These are phyloP conservation scores for Catharus ustulatus DNA, from an alignment of 2,797 vertebrate species.

Conservation along the genomic window DNA sequence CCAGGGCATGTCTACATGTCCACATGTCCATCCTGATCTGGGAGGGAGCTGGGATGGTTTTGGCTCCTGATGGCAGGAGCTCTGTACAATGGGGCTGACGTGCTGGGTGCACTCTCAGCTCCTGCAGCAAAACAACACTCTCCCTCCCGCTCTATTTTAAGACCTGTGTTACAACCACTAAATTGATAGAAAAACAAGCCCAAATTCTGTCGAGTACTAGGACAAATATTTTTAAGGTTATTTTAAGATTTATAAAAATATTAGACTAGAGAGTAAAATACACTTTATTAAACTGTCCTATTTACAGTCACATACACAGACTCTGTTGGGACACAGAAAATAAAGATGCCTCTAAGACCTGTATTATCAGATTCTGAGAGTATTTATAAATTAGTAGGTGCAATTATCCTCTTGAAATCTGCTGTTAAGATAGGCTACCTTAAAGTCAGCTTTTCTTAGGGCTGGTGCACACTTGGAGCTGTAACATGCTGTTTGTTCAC, in stretches of 20 bases:
- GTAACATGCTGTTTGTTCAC: background rate
- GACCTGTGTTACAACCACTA: background rate
- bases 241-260: slow-evolving; percentile 42
- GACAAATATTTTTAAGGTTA: slow-evolving; percentile 48
- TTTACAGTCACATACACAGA: background rate
- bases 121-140: background rate
- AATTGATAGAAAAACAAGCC: slow-evolving; percentile 44
- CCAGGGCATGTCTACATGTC: background rate
- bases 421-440: slow-evolving; percentile 8
- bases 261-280: background rate
- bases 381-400: background rate
- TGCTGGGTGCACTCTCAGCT: background rate
- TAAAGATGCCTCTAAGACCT: background rate
- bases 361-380: background rate
- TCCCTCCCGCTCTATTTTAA: slow-evolving; percentile 15
- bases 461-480: background rate
- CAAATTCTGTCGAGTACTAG: slow-evolving; percentile 4
- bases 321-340: background rate
- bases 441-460: background rate
- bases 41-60: background rate
- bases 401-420: slow-evolving; percentile 1
- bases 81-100: accelerated
- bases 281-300: background rate
- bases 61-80: background rate
- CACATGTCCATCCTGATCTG: background rate